Percentiles rank a stretch among this genome's conserved stretches.
phyloP scores from a whole-genome alignment of 2,797 vertebrate genomes.

The Catharus ustulatus region DNA sequence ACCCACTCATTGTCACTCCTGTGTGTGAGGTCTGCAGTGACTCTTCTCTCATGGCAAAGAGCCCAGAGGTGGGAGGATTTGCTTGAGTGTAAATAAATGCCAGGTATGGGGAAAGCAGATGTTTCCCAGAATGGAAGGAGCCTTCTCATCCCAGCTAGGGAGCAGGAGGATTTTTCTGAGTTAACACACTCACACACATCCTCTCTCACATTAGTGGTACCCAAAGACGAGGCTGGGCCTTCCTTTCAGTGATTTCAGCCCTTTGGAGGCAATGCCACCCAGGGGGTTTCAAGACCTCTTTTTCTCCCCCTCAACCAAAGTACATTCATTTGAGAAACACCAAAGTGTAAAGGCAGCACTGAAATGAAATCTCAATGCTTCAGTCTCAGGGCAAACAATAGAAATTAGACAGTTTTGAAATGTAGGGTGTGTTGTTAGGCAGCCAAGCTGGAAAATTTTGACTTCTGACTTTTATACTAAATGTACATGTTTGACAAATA shows the following conservation, averaged over 20 bases:
- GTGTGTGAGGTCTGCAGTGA: neutral
- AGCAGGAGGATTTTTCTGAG: neutral
- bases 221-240: neutral
- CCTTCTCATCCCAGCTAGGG: neutral
- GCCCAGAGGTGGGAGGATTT: neutral
- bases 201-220: neutral
- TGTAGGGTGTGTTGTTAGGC: neutral
- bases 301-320: neutral
- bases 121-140: neutral
- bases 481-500: neutral
- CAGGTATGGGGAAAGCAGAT: neutral
- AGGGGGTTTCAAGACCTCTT: neutral
- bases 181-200: neutral
- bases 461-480: neutral
- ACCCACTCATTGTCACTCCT: rapidly evolving
- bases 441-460: neutral
- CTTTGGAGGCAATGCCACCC: neutral
- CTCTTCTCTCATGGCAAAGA: neutral
- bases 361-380: neutral
- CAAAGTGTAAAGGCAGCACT: neutral
- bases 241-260: neutral
- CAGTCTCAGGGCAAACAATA: neutral
- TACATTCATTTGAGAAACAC: neutral
- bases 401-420: neutral
- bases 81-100: neutral